These are phyloP conservation scores for Alethe diademata DNA, from an alignment of 2,113 vertebrate genomes.

Conservation along the genomic window DNA sequence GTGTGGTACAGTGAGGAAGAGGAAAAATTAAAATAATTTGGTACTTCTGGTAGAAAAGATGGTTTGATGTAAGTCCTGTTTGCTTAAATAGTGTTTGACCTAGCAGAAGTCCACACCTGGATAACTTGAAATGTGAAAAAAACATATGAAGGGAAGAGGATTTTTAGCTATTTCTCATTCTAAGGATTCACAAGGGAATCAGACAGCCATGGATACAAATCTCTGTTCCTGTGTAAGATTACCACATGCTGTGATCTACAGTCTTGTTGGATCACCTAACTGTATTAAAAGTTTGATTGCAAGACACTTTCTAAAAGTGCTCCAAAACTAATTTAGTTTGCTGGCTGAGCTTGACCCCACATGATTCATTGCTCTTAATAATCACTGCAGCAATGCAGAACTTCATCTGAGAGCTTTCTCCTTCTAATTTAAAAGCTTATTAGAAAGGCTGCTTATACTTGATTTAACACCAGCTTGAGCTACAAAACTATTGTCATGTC, in stretches of 20 bases:
- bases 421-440: slow-evolving; percentile 66
- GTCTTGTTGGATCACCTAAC: neutral
- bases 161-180: neutral
- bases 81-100: neutral
- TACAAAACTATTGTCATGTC: slow-evolving; percentile 20
- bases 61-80: neutral
- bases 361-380: slow-evolving; percentile 40
- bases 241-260: neutral
- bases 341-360: neutral
- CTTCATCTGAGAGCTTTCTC: slow-evolving; percentile 35
- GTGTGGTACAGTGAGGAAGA: neutral
- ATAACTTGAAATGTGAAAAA: neutral
- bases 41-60: neutral
- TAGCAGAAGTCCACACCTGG: neutral
- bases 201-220: neutral
- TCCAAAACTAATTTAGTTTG: neutral
- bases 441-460: slow-evolving; percentile 58
- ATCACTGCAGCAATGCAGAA: slow-evolving; percentile 48
- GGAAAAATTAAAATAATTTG: neutral
- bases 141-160: neutral
- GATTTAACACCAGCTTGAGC: slow-evolving; percentile 43
- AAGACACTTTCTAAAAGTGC: neutral
- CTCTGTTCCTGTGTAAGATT: neutral
- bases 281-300: neutral
- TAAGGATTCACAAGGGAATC: neutral